Conservation (phyloP, 2,797 vertebrate genomes). For the Novumbra hubbsi region DNA sequence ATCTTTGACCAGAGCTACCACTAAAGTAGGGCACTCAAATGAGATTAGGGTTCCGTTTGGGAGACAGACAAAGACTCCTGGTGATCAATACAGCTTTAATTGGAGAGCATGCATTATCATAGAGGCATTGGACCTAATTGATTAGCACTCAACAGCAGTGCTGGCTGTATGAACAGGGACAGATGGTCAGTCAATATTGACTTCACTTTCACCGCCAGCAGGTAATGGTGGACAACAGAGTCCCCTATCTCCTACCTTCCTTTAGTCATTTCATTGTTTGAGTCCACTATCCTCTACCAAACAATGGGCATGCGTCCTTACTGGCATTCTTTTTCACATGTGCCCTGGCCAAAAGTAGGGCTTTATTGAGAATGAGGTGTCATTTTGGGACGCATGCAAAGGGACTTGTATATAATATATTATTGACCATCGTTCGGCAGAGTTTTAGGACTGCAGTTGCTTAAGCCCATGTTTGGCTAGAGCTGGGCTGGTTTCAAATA, state of each 20-base stretch:
- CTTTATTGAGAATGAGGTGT: background rate
- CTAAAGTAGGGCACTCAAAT: background rate
- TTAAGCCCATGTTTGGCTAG: background rate
- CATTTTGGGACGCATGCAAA: background rate
- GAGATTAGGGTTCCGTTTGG: background rate
- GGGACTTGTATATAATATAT: background rate
- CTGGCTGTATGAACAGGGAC: conserved; percentile 48
- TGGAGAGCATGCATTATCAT: conserved; percentile 72
- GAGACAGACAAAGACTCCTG: conserved; percentile 21
- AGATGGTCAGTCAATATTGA: conserved; percentile 53
- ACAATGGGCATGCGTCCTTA: background rate
- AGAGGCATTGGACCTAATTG: conserved; percentile 70
- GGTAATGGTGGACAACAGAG: conserved; percentile 40
- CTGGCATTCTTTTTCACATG: background rate
- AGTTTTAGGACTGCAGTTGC: background rate
- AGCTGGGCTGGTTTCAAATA: background rate
- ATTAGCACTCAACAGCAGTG: conserved; percentile 54
- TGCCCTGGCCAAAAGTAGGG: background rate
- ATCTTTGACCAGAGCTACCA: background rate
- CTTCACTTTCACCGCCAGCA: conserved; percentile 44
- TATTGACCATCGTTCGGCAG: no score
- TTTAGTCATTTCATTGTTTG: conserved; percentile 9
- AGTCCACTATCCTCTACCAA: background rate
- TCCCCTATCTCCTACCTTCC: conserved; percentile 37
- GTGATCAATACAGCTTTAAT: conserved; percentile 72